phyloP scores from a whole-genome alignment of 2,888 invertebrate genomes.

The Drosophila antonietae region DNA sequence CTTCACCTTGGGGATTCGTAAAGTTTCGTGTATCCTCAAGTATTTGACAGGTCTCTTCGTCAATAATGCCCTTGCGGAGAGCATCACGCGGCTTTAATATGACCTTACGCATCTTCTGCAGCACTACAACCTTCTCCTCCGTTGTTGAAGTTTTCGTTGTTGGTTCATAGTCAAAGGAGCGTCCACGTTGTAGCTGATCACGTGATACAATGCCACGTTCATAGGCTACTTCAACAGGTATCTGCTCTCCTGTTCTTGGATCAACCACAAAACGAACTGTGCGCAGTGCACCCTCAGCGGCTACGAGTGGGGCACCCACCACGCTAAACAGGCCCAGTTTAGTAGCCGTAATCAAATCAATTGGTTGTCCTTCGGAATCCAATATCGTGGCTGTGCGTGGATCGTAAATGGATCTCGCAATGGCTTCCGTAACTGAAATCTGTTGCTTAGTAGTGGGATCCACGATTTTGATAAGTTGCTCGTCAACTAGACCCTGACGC shows the following conservation, averaged over 20 bases:
- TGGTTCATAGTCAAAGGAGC: slow-evolving; percentile 85
- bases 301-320: slow-evolving; percentile 90
- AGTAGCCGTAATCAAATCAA: slow-evolving; percentile 90
- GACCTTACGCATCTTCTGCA: slow-evolving; percentile 92
- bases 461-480: slow-evolving; percentile 88
- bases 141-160: slow-evolving; percentile 13
- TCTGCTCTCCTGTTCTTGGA: slow-evolving; percentile 91
- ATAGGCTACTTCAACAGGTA: slow-evolving; percentile 92
- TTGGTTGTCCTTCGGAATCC: slow-evolving; percentile 88
- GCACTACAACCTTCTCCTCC: slow-evolving; percentile 89
- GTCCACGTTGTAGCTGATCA: slow-evolving; percentile 80
- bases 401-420: slow-evolving; percentile 91
- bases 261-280: slow-evolving; percentile 90
- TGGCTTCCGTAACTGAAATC: slow-evolving; percentile 90
- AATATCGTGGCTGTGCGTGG: slow-evolving; percentile 89
- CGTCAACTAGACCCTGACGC: slow-evolving; percentile 89
- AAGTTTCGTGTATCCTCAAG: slow-evolving; percentile 88
- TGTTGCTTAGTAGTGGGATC: slow-evolving; percentile 89
- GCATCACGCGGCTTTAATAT: slow-evolving; percentile 92
- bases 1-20: slow-evolving; percentile 86
- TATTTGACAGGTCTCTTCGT: slow-evolving; percentile 90
- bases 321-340: slow-evolving; percentile 92
- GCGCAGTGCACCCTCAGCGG: slow-evolving; percentile 89
- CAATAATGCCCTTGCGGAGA: slow-evolving; percentile 91
- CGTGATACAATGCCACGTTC: slow-evolving; percentile 89